Conservation (phyloP, 2,888 invertebrate species). For the Vannuccia rotundouncinata region DNA sequence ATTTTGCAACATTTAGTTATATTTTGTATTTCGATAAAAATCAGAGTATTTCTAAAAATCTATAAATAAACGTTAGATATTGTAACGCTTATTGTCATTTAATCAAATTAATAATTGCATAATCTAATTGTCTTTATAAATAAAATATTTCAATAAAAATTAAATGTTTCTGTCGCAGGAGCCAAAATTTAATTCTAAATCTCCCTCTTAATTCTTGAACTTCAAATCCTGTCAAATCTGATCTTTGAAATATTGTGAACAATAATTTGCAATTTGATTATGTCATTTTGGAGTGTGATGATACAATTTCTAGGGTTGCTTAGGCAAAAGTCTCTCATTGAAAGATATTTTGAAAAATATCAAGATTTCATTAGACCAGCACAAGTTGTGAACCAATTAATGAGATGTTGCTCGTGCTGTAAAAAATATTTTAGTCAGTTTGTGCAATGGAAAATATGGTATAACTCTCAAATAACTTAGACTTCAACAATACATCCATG, state of each 20-base stretch:
- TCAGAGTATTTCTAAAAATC: no score
- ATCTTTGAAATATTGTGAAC: constrained; percentile 12
- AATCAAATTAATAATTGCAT: no score
- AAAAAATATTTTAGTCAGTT: not conserved
- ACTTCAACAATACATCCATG: constrained; percentile 40
- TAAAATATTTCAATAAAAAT: no score
- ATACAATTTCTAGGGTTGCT: constrained; percentile 17
- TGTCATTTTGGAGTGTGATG: constrained; percentile 9
- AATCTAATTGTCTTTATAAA: no score
- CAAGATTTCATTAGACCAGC: constrained; percentile 6
- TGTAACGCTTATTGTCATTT: no score
- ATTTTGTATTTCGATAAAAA: no score
- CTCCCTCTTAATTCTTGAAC: constrained; percentile 9
- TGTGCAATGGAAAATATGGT: not conserved
- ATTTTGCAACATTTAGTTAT: no score
- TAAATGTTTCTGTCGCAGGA: constrained; percentile 13
- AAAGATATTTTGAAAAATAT: constrained; percentile 2
- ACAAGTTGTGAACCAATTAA: constrained; percentile 8
- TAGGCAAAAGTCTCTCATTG: constrained; percentile 20
- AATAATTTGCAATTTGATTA: not conserved
- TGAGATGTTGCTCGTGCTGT: not conserved
- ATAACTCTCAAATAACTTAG: constrained; percentile 7
- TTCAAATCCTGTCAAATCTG: constrained; percentile 7
- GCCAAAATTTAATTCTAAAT: not conserved
- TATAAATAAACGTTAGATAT: no score